Evolutionary conservation across 2,797 vertebrate species (phyloP), one percentile per base, ranked within the genome.

Genomic region (Agapornis canus): DNA sequence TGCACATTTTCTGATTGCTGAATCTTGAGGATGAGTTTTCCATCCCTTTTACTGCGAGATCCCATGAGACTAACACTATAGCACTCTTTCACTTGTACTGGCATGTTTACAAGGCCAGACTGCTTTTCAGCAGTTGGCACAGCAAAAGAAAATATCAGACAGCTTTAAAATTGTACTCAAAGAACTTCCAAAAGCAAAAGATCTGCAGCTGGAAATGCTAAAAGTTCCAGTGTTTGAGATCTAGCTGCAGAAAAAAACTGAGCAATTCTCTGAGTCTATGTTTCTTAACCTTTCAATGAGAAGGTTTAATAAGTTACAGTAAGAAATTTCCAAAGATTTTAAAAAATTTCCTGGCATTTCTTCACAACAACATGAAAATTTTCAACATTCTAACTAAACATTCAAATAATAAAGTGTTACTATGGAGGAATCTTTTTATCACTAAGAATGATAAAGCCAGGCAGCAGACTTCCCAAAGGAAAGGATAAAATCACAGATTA

Each of bases 91-190:
- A 57, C 51, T 88, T 52, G 35, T 56, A 92, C 48, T 73, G 77
- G 47, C 51, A 77, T 64, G 27, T 94, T 95, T 94, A 92, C 0
- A 2, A 95, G 77, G 86, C 1, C 0, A 91, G 57, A 89, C 37
- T 89, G 66, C 51, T 81, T 96, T 93, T 84, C 92, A 90, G 68
- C 60, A 78, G 71, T 86, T 91, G 75, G 78, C 45, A 68, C 21
- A 81, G 81, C 31, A 82, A 91, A 89, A 86, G 25, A 83, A 88
- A 96, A 84, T 21, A 81, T 79, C 37, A 64, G 29, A 73, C 45
- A 57, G 43, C 32, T 73, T 94, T 89, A 80, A 94, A 91, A 83
- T n/a, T 70, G 31, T 72, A 86, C 48, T 60, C 26, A 52, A 60
- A 92, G 15, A 93, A 88, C 23, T 89, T 91, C 25, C 48, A 76